Base-by-base conservation (phyloP, 1,140 invertebrate genomes). In the Drosophila quadrilineata region DNA sequence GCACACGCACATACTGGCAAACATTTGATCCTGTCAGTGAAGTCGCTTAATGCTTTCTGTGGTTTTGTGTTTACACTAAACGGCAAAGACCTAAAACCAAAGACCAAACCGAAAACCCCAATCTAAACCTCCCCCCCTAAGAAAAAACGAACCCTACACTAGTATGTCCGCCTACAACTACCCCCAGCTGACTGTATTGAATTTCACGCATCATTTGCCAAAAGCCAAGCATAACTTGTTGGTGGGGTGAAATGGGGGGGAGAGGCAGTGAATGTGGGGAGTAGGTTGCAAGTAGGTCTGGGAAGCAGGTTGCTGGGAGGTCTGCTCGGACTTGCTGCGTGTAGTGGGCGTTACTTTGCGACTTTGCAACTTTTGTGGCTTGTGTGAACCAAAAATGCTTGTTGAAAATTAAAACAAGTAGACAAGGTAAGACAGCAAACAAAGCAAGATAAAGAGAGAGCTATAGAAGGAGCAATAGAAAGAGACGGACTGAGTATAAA, bases 141-240 rank as follows among this genome's bases (percentile, higher is more conserved):
- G 16, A 29, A 29, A 22, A 56, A 41, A 43, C 40, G 26, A 26
- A 19, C 16, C 22, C 22, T 6, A 1, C 6, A 17, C 6, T 12
- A 4, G 16, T 2, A 0, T 6, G 9, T 24, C 1, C 10, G 16
- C 24, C 22, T 5, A 3, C n/a, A 3, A 5, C 33, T 17, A 6
- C 24, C 6, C 36, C 3, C 9, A 6, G 76, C 63, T 68, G 54
- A 45, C 63, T 76, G 79, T 84, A 84, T 84, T 84, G 77, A 84
- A 85, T 84, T 84, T 84, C 77, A 84, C 73, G 79, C 77, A 74
- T 85, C 77, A 84, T 84, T 84, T 85, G 77, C 73, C 64, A 65
- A 73, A 70, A 74, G 73, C 71, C 64, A 64, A 56, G n/a, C n/a
- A n/a, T n/a, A n/a, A n/a, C n/a, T 64, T 57, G 38, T 65, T 58